A percentile compares a stretch with the other conserved stretches of the same genome.
phyloP scores from a whole-genome alignment of 53 echinoderm and acorn worm species.

The Pentamera pediparva region DNA sequence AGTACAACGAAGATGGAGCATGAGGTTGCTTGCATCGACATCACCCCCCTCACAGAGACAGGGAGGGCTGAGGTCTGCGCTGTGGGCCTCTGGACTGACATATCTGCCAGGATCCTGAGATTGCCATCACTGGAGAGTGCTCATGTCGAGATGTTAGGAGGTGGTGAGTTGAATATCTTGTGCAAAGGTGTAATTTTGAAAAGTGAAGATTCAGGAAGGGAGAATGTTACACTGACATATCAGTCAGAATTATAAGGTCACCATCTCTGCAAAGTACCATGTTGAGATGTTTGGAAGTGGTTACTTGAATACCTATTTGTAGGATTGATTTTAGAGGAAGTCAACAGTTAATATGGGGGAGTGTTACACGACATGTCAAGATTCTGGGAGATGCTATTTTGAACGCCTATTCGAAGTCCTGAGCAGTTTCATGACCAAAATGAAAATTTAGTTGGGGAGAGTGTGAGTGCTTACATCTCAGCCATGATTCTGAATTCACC shows the following conservation, averaged over 20 bases:
- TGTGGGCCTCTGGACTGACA: conserved; percentile 97
- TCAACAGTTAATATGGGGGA: no score
- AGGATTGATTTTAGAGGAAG: neutral
- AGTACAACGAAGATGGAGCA: conserved; percentile 87
- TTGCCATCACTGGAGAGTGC: conserved; percentile 73
- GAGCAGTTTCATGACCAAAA: no score
- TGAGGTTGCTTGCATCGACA: conserved; percentile 91
- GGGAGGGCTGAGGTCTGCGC: conserved; percentile 90
- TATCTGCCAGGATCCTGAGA: conserved; percentile 79
- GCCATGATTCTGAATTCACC: no score
- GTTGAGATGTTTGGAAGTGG: conserved; percentile 93
- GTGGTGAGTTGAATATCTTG: conserved; percentile 52
- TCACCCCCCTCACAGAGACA: conserved; percentile 62
- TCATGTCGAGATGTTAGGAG: conserved; percentile 87
- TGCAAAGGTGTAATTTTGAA: neutral
- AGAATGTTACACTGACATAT: conserved; percentile 98
- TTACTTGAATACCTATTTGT: conserved; percentile 11
- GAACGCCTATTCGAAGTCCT: no score
- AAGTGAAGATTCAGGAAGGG: no score
- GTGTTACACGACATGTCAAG: no score
- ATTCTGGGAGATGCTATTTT: no score
- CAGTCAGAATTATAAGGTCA: conserved; percentile 70
- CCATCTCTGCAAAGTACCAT: conserved; percentile 79
- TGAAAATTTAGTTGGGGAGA: no score
- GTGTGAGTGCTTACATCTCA: no score